A percentile compares a stretch with the other conserved stretches of the same genome.
Evolutionary conservation across 2,888 invertebrate genomes (phyloP).

Genomic region (Nomada fucata): DNA sequence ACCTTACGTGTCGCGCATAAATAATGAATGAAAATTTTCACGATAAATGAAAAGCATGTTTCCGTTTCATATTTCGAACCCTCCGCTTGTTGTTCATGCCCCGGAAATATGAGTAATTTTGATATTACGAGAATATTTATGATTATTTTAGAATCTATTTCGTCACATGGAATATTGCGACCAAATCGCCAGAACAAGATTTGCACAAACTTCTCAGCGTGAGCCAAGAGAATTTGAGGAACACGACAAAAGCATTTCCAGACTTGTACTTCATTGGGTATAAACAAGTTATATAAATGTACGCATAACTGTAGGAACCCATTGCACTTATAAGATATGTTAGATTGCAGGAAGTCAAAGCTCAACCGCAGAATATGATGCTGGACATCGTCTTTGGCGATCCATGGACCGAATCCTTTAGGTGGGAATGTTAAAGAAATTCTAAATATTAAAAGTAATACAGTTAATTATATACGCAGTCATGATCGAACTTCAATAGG

Average conservation of each 20-base stretch:
- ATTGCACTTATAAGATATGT: constrained; percentile 35
- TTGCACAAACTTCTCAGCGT: constrained; percentile 90
- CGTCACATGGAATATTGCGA: constrained; percentile 96
- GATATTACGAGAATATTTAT: neutral
- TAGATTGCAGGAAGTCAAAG: constrained; percentile 95
- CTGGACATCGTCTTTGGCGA: constrained; percentile 93
- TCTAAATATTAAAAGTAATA: neutral
- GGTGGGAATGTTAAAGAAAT: constrained; percentile 74
- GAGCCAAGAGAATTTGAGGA: constrained; percentile 85
- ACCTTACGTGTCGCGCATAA: neutral
- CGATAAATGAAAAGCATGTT: neutral
- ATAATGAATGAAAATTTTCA: constrained; percentile 36
- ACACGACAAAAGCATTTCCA: constrained; percentile 88
- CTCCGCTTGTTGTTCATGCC: neutral
- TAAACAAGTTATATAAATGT: constrained; percentile 65
- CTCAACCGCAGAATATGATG: constrained; percentile 93
- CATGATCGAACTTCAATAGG: neutral
- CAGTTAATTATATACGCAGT: neutral
- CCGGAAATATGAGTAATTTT: neutral
- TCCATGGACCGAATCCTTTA: constrained; percentile 92
- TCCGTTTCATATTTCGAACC: neutral
- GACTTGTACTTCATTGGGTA: constrained; percentile 95
- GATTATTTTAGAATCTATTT: constrained; percentile 89
- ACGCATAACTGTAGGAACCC: constrained; percentile 80
- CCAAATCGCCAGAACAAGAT: constrained; percentile 90